Base-by-base conservation (phyloP, 2,888 invertebrate genomes). In the Microctonus hyperodae region DNA sequence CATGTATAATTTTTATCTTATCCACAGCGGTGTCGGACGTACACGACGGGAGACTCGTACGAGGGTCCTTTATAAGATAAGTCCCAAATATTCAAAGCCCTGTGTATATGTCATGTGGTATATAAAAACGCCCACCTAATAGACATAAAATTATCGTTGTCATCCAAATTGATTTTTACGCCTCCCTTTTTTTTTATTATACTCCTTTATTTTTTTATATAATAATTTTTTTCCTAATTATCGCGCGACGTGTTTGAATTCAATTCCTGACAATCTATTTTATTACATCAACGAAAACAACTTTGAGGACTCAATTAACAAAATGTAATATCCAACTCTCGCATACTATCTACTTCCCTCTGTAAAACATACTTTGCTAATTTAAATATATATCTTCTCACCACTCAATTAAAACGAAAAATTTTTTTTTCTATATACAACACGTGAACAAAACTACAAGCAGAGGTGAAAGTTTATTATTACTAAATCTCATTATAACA, bases 1-100 rank as follows among this genome's bases (percentile, higher is more conserved):
- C 70, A 64, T 51, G 55, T 69, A 72, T 71, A 74, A 73, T 68
- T 68, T 69, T 75, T 78, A 78, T 78, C 77, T 79, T 79, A 79
- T 79, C 79, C 74, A 55, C 60, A 63, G 62, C 69, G 62, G 68
- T 70, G 73, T 70, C 25, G 50, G 72, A 64, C 68, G 20, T 65
- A 65, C 50, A 73, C 72, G 72, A 71, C 70, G 68, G 71, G 65
- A 64, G 37, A 48, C 70, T 68, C 70, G 70, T 74, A 70, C 53
- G 62, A 67, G 64, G 60, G 62, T 72, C 69, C 70, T 69, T 67
- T 65, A 44, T 25, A 20, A 74, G 78, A 78, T 78, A 50, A 72
- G 69, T 58, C 48, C 37, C 63, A 69, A 69, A 75, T 73, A 74
- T 16, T 44, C 16, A 2, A n/a, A n/a, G 16, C 20, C 9, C 44